These are phyloP conservation scores for Drosophila obscura DNA, from an alignment of 1,140 invertebrate genomes.

Conservation along the genomic window DNA sequence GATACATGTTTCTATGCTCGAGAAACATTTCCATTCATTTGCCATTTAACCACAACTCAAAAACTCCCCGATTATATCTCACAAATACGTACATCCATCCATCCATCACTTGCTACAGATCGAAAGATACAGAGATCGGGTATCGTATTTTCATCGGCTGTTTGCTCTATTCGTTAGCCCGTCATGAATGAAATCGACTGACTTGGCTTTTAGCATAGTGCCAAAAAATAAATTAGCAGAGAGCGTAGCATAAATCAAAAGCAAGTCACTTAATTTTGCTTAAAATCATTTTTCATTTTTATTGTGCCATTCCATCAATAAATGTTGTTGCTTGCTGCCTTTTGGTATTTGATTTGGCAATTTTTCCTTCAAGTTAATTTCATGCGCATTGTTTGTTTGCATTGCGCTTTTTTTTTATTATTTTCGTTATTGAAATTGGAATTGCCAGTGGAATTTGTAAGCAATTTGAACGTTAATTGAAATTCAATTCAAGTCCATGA, in stretches of 20 bases:
- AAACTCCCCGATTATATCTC: too few relatives aligned
- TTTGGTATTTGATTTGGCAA: slow-evolving; percentile 64
- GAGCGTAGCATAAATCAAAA: slow-evolving; percentile 13
- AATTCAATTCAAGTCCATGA: slow-evolving; percentile 62
- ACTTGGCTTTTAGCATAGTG: slow-evolving; percentile 34
- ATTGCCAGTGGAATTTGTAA: slow-evolving; percentile 65
- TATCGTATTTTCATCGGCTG: background rate
- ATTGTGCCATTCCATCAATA: slow-evolving; percentile 4
- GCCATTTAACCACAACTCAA: too few relatives aligned
- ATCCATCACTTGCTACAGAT: background rate
- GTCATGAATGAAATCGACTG: slow-evolving; percentile 1
- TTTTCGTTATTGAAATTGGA: slow-evolving; percentile 61
- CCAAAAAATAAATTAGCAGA: slow-evolving; percentile 22
- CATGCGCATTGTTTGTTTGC: slow-evolving; percentile 45
- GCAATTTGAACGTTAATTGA: slow-evolving; percentile 66
- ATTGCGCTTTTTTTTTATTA: slow-evolving; percentile 29
- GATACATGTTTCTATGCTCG: too few relatives aligned
- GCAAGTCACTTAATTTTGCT: slow-evolving; percentile 33
- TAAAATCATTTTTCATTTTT: slow-evolving; percentile 18
- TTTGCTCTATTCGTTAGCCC: slow-evolving; percentile 16
- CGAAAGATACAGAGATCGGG: background rate
- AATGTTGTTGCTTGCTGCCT: slow-evolving; percentile 7
- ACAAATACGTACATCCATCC: too few relatives aligned
- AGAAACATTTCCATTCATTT: too few relatives aligned
- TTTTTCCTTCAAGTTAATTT: slow-evolving; percentile 65